Evolutionary conservation across 2,888 invertebrate genomes (phyloP), one percentile per base, ranked within the genome.

Genomic region (Cryptus viduatorius): DNA sequence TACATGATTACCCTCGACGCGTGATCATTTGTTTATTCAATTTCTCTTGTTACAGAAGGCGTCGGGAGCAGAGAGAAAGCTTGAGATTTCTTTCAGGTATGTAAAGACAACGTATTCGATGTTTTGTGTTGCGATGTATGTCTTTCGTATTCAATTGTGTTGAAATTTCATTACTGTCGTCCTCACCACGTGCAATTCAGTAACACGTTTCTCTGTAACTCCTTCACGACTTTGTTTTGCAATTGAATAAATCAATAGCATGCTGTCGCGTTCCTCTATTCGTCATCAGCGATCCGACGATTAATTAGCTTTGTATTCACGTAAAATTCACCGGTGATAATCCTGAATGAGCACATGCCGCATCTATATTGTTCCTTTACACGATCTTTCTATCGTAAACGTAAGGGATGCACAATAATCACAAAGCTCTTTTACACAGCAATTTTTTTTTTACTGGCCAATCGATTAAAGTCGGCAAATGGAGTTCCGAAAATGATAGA

Each of bases 21-120:
- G 37, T 16, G 37, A 29, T 73, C 46, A 61, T 42, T 44, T 14
- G 10, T 24, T 67, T 4, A n/a, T 29, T 64, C 53, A 12, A 7
- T 16, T 56, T 53, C 69, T n/a, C 56, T 16, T 56, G 8, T 79
- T 79, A 19, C 79, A 79, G 79, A 72, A 65, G 72, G 72, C 65
- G 72, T 31, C 65, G 78, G 78, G 56, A 69, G 19, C 50, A 50
- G 61, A 37, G 10, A 24, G 64, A 64, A 53, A 16, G 2, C 7
- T 46, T 79, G 42, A 79, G 72, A 72, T 65, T 72, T 65, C 44
- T 79, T 79, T 79, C 79, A 79, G 79, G 79, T 79, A 72, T 72
- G 79, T 79, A 64, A 71, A 37, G 65, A 46, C 31, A 50, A 48
- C 53, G 61, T 56, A 68, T 68, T 77, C 31, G 10, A 37, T 50